These are phyloP conservation scores for Melinaea menophilus DNA, from an alignment of 2,888 invertebrate species.

Conservation along the genomic window DNA sequence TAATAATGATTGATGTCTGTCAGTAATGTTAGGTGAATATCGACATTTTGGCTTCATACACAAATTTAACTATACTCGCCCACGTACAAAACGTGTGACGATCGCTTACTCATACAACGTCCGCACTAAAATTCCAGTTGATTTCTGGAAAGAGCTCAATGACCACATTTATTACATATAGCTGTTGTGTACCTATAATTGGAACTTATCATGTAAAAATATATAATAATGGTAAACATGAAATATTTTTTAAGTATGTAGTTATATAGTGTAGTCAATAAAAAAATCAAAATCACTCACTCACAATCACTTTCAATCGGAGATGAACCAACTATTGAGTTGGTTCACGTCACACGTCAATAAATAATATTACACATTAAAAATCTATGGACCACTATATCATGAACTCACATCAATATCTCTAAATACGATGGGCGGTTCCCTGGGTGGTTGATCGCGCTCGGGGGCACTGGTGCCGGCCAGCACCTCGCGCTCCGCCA, in stretches of 20 bases:
- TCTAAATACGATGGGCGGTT: constrained; percentile 88
- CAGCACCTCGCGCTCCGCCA: constrained; percentile 61
- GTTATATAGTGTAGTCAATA: too few species aligned
- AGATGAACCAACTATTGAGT: too few species aligned
- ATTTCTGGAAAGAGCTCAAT: constrained; percentile 16
- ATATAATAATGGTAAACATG: too few species aligned
- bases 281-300: too few species aligned
- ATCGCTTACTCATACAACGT: constrained; percentile 1
- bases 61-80: constrained; percentile 8
- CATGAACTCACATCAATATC: constrained; percentile 82
- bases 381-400: not conserved
- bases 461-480: constrained; percentile 67
- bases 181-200: too few species aligned
- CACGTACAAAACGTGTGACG: not conserved
- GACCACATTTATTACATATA: not conserved
- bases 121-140: not conserved
- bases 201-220: too few species aligned
- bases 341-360: too few species aligned
- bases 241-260: too few species aligned
- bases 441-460: constrained; percentile 79
- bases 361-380: not conserved
- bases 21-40: too few species aligned
- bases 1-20: too few species aligned
- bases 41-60: not conserved
- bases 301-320: too few species aligned